Evolutionary conservation across 2,888 invertebrate species (phyloP).

Genomic region (Ormia ochracea): DNA sequence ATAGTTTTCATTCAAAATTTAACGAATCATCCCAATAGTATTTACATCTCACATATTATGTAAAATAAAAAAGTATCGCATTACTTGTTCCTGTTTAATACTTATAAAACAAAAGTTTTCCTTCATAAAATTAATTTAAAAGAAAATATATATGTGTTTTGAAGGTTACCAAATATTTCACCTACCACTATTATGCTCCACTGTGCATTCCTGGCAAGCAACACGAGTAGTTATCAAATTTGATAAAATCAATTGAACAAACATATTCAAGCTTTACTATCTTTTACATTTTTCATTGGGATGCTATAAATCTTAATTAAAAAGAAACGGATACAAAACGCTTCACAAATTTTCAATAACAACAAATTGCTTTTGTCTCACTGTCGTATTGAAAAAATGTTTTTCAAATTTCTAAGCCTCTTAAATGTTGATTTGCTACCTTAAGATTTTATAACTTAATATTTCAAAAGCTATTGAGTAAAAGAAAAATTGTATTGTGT

Average conservation of each 20-base stretch:
- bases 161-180: too few relatives aligned
- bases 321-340: too few relatives aligned
- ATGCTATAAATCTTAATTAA: constrained; percentile 10
- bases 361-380: constrained; percentile 11
- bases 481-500: not conserved
- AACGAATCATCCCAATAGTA: too few relatives aligned
- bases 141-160: too few relatives aligned
- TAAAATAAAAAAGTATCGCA: too few relatives aligned
- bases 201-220: not conserved
- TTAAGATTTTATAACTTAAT: constrained; percentile 21
- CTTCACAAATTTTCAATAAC: not conserved
- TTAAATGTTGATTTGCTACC: constrained; percentile 2
- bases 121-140: too few relatives aligned
- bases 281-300: not conserved
- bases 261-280: not conserved
- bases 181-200: too few relatives aligned
- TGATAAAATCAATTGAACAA: not conserved
- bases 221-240: not conserved
- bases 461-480: not conserved
- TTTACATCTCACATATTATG: too few relatives aligned
- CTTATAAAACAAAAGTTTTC: too few relatives aligned
- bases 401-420: not conserved
- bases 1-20: too few relatives aligned
- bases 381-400: constrained; percentile 5
- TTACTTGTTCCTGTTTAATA: too few relatives aligned